Evolutionary conservation across 2,888 invertebrate genomes (phyloP).

Genomic region (Sympetrum striolatum): DNA sequence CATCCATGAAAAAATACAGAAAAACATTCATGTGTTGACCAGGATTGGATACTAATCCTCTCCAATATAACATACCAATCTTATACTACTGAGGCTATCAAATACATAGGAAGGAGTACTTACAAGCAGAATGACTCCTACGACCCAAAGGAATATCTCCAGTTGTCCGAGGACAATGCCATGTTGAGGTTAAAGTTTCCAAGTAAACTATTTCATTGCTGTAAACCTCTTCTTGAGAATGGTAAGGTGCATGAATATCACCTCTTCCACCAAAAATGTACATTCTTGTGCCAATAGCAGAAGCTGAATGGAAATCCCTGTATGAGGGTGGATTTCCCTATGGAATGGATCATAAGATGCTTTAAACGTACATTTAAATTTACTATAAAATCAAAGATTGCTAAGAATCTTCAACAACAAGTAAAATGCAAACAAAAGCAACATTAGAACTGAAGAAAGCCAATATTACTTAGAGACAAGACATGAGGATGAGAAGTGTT

Average conservation of each 20-base stretch:
- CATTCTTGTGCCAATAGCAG: constrained; percentile 78
- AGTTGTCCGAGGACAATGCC: constrained; percentile 69
- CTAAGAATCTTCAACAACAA: too few relatives aligned
- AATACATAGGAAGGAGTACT: constrained; percentile 54
- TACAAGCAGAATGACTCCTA: constrained; percentile 91
- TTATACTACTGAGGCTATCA: neutral
- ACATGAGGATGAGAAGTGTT: too few relatives aligned
- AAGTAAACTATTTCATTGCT: constrained; percentile 78
- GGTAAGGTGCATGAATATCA: constrained; percentile 70
- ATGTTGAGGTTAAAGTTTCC: constrained; percentile 73
- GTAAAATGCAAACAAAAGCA: too few relatives aligned
- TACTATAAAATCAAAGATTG: too few relatives aligned
- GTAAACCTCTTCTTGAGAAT: constrained; percentile 76
- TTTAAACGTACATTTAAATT: too few relatives aligned
- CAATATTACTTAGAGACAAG: too few relatives aligned
- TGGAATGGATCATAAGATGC: neutral
- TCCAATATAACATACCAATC: too few relatives aligned
- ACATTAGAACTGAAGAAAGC: too few relatives aligned
- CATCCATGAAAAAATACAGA: too few relatives aligned
- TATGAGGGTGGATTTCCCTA: constrained; percentile 73
- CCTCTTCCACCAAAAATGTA: constrained; percentile 91
- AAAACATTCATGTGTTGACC: too few relatives aligned
- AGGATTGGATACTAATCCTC: too few relatives aligned
- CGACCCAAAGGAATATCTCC: constrained; percentile 77
- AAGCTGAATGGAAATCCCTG: constrained; percentile 89